phyloP scores from a whole-genome alignment of 2,113 vertebrate species.

The Thalassarche chlororhynchos region DNA sequence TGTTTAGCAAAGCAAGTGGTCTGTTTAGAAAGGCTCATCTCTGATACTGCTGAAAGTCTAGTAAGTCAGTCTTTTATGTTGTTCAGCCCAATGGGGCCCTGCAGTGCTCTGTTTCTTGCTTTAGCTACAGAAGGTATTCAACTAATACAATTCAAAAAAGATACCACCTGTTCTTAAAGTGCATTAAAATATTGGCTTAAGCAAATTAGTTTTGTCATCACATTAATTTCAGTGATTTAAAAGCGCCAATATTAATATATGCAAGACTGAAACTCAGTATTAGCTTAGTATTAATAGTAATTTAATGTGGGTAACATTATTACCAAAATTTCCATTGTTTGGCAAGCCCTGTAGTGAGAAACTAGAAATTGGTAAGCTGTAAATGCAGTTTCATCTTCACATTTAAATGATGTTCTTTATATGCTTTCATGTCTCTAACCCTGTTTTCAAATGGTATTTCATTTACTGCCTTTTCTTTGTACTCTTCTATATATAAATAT shows the following conservation, averaged over 20 bases:
- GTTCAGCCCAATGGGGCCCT: neutral
- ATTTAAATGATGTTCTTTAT: neutral
- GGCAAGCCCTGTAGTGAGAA: neutral
- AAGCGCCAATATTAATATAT: neutral
- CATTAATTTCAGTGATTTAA: neutral
- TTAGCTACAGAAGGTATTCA: neutral
- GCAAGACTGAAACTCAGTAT: neutral
- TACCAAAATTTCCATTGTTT: neutral
- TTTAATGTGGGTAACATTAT: neutral
- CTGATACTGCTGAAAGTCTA: neutral
- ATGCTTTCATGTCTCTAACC: neutral
- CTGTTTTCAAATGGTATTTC: neutral
- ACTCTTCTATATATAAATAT: neutral
- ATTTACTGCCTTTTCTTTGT: neutral
- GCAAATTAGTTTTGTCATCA: neutral
- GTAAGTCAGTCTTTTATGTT: neutral
- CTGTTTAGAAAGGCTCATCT: neutral
- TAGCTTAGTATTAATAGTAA: neutral
- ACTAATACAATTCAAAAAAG: neutral
- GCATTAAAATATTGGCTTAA: neutral
- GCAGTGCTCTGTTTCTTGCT: neutral
- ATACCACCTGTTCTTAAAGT: neutral
- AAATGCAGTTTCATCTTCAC: neutral
- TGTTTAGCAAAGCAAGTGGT: neutral
- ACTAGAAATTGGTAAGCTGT: neutral